A percentile compares a stretch with the other conserved stretches of the same genome.
Evolutionary conservation across 2,113 vertebrate species (phyloP).

Genomic region (Myiozetetes cayanensis): DNA sequence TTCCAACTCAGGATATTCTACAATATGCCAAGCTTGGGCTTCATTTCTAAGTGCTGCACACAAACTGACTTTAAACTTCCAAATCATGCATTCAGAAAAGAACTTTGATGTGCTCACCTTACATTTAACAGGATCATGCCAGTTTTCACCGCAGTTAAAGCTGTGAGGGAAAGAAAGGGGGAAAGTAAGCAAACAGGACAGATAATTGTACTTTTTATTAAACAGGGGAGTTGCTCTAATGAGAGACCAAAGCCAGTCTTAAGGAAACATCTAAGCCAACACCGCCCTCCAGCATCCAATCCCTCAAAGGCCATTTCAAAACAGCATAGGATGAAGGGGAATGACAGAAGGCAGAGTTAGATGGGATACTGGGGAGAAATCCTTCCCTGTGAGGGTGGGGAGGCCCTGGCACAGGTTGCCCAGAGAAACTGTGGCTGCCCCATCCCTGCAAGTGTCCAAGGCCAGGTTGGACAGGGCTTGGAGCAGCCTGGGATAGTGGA

Average conservation of each 20-base stretch:
- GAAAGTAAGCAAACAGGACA: not conserved
- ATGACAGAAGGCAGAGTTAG: not conserved
- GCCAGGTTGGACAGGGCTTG: not conserved
- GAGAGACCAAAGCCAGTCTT: not conserved
- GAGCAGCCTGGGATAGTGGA: not conserved
- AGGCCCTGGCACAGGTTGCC: not conserved
- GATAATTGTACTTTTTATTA: not conserved
- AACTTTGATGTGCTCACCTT: conserved; percentile 78
- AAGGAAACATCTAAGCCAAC: not conserved
- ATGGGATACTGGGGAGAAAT: not conserved
- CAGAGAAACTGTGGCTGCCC: not conserved
- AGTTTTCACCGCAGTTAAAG: conserved; percentile 99
- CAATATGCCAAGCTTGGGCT: not conserved
- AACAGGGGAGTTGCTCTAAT: not conserved
- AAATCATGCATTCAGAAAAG: not conserved
- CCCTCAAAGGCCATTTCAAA: not conserved
- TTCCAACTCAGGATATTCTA: not conserved
- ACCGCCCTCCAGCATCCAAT: not conserved
- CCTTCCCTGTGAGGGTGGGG: not conserved
- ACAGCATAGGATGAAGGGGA: not conserved
- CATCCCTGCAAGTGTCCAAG: not conserved
- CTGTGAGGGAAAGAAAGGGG: conserved; percentile 68
- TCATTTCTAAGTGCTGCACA: not conserved
- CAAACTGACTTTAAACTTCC: not conserved
- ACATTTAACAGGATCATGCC: conserved; percentile 99